Evolutionary conservation across 1,140 invertebrate species (phyloP), one percentile per base, ranked within the genome.

Genomic region (Ladona fulva): DNA sequence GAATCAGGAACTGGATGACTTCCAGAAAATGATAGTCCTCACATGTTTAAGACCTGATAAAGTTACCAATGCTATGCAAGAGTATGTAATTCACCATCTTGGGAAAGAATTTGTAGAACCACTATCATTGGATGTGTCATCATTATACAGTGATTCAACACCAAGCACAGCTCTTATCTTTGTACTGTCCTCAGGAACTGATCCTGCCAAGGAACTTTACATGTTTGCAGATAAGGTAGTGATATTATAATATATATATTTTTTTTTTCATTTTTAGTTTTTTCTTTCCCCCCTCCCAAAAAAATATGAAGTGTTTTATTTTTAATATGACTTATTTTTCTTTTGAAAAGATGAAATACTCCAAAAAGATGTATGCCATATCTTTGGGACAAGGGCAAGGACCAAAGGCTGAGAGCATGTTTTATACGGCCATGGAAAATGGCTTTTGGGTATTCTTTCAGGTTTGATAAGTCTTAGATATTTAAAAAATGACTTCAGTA

Each of bases 331-430:
- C 66, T n/a, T n/a, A n/a, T n/a, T n/a, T 37, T 52, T 76, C 29
- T 80, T 79, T 52, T n/a, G 79, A 80, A 0, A 66, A 82, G 82
- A 83, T 87, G 82, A 84, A 87, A 84, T 85, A 90, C 82, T 77
- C 80, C 0, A 87, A 86, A 66, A 87, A 89, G 78, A 86, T 93
- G 80, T 86, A 88, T 78, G 89, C 90, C 0, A 88, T 93, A 79
- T 93, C 92, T 0, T 83, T 93, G 0, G 92, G 92, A 24, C 91
- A 93, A 84, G 91, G 91, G 19, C 92, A 93, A 81, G 89, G 88
- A 81, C 91, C 83, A 79, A 87, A 87, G 77, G 92, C 92, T 0
- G 86, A 92, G 81, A 84, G 86, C 37, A 88, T 91, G 86, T 87
- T 93, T 0, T 83, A 87, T 24, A 83, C 88, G 77, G 90, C 89